These are phyloP conservation scores for Aptenodytes patagonicus DNA, from an alignment of 2,113 vertebrate genomes.

Conservation along the genomic window DNA sequence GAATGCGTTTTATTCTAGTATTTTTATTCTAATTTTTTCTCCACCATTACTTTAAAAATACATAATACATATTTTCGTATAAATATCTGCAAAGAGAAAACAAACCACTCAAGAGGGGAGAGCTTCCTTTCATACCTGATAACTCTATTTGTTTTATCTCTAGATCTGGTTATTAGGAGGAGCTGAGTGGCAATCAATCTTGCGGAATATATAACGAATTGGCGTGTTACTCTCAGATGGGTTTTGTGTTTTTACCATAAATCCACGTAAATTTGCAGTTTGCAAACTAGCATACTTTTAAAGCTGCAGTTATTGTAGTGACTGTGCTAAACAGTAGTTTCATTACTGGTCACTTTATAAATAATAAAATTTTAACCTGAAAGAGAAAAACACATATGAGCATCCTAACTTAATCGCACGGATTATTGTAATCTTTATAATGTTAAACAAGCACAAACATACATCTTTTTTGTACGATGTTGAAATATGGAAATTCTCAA, in stretches of 20 bases:
- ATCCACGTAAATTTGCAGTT: background rate
- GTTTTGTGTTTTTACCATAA: background rate
- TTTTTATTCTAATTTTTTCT: background rate
- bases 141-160: background rate
- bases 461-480: background rate
- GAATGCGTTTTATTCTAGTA: background rate
- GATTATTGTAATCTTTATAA: background rate
- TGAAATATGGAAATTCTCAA: background rate
- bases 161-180: background rate
- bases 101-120: background rate
- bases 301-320: background rate
- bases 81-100: background rate
- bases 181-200: background rate
- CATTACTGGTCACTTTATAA: background rate
- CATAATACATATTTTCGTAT: background rate
- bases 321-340: background rate
- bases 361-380: background rate
- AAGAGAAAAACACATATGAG: accelerated
- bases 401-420: background rate
- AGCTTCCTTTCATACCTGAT: background rate
- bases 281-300: background rate
- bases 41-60: background rate
- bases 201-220: background rate
- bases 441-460: no score
- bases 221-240: background rate